Evolutionary conservation across 2,113 vertebrate genomes (phyloP), one percentile per base, ranked within the genome.

Genomic region (Shinisaurus crocodilurus): DNA sequence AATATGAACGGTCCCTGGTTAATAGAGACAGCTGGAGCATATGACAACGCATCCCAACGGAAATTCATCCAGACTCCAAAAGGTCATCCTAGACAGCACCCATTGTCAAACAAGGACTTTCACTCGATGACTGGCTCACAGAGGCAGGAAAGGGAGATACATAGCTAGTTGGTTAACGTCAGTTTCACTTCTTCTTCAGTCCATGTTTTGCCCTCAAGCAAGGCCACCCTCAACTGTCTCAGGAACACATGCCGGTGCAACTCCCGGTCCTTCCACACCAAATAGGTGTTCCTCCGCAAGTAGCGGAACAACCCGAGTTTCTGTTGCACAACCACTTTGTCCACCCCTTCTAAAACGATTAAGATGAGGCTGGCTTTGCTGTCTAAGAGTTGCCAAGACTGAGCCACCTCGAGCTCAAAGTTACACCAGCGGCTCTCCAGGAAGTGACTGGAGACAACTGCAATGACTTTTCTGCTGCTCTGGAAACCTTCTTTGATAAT

Each of bases 401-500:
- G 97, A 69, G 97, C 98, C 83, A 98, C 96, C 89, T 97, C 97
- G 40, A 98, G 96, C 90, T 98, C 98, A 86, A 97, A 98, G 87
- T 95, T 95, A 60, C 98, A 98, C 98, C 98, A 98, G 5, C 96
- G 96, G 86, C 98, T 98, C 91, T 97, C 95, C 87, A 98, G 92
- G 69, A 98, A 98, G 90, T 97, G 91, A 0, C 82, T 70, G 29
- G 98, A 97, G 77, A 98, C 96, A 27, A 98, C 97, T 0, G 97
- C 97, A 0, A 98, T 97, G 29, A 97, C 97, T 13, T 98, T 98
- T 37, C 97, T 95, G 92, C 98, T 98, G 1, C 96, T 97, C 63
- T 97, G 95, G 79, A 98, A 97, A 9, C 97, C 97, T 90, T 97
- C 97, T 60, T 98, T 94, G 67, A 98, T 96, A n/a, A 98, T 98